Conservation (phyloP, 2,113 vertebrate genomes). For the Leucoraja erinaceus region DNA sequence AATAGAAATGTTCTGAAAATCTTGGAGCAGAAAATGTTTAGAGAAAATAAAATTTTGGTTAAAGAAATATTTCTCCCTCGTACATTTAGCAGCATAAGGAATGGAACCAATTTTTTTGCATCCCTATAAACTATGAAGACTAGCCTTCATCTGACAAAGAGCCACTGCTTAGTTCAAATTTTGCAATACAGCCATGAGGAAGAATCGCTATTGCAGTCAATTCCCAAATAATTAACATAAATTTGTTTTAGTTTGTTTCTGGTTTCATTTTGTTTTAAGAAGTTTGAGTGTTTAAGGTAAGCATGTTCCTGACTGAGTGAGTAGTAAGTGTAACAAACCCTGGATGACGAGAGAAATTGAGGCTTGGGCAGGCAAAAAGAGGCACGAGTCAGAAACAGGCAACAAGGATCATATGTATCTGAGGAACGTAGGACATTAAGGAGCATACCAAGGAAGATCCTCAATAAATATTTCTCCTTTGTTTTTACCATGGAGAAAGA, state of each 20-base stretch:
- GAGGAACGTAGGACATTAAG: too few species aligned
- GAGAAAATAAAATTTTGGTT: background rate
- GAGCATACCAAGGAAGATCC: too few species aligned
- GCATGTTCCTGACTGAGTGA: too few species aligned
- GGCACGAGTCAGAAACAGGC: too few species aligned
- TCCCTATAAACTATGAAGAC: background rate
- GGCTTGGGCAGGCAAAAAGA: too few species aligned
- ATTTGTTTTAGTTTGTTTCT: background rate
- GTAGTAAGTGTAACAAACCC: too few species aligned
- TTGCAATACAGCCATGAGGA: background rate
- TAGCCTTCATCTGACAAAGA: background rate
- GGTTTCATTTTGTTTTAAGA: background rate
- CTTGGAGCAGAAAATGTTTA: background rate
- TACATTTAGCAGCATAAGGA: background rate
- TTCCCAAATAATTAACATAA: background rate
- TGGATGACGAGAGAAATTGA: too few species aligned
- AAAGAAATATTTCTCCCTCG: background rate
- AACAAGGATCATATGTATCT: too few species aligned
- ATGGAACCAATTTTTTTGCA: background rate
- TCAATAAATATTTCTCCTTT: too few species aligned
- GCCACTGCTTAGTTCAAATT: background rate
- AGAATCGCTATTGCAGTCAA: background rate
- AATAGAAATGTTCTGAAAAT: background rate
- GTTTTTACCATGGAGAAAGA: too few species aligned
- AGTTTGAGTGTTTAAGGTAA: too few species aligned